Conservation (phyloP, 2,113 vertebrate species). For the Sinocyclocheilus grahami region DNA sequence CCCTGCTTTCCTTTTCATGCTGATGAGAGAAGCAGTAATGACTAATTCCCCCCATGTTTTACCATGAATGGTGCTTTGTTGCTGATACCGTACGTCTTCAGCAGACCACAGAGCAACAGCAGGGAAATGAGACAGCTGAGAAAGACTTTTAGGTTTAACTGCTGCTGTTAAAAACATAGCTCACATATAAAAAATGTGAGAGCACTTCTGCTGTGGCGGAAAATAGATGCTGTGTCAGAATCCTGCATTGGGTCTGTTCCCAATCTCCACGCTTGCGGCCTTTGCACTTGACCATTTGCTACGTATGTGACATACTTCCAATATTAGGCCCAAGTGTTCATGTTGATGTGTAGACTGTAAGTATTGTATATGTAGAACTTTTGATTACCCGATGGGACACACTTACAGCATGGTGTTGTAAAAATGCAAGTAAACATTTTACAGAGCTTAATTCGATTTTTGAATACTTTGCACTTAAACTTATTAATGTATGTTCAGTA, state of each 20-base stretch:
- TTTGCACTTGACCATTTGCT: neutral
- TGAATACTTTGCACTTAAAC: neutral
- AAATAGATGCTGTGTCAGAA: neutral
- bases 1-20: slow-evolving; percentile 35
- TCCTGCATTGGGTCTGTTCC: neutral
- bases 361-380: neutral
- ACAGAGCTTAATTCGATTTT: neutral
- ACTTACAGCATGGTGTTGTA: neutral
- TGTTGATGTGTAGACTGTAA: neutral
- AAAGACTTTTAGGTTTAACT: slow-evolving; percentile 27
- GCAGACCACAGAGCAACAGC: slow-evolving; percentile 40
- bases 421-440: neutral
- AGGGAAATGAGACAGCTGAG: slow-evolving; percentile 17
- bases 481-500: too few species aligned
- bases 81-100: slow-evolving; percentile 52
- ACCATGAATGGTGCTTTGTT: slow-evolving; percentile 65
- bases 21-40: too few species aligned
- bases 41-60: slow-evolving; percentile 49
- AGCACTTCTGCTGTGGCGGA: slow-evolving; percentile 33
- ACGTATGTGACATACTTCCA: neutral
- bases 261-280: neutral
- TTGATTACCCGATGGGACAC: neutral
- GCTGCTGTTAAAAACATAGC: slow-evolving; percentile 34
- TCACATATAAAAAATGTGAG: slow-evolving; percentile 20
- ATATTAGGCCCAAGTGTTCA: neutral